phyloP scores from a whole-genome alignment of 2,888 invertebrate genomes.

The Cephus runcator region DNA sequence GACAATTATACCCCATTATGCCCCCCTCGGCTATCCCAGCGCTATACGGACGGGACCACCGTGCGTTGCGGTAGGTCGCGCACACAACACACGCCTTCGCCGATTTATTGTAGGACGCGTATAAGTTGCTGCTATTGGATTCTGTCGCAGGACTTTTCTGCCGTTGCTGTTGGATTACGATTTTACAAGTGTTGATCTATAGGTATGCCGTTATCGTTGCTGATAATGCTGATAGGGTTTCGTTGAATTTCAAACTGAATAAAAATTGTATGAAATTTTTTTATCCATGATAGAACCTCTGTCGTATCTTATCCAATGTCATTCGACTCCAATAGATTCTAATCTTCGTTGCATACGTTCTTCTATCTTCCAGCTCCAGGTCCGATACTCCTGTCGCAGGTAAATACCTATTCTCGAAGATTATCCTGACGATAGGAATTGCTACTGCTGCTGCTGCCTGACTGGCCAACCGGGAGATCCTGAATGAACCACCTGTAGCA shows the following conservation, averaged over 20 bases:
- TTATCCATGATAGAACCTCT: too few species aligned
- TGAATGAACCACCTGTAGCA: constrained; percentile 25
- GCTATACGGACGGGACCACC: constrained; percentile 33
- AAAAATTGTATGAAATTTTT: too few species aligned
- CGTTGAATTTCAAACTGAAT: too few species aligned
- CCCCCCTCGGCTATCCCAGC: constrained; percentile 39
- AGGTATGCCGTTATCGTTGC: too few species aligned
- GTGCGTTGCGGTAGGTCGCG: constrained; percentile 61
- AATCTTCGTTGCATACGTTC: neutral
- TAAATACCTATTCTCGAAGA: too few species aligned
- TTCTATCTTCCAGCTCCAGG: too few species aligned
- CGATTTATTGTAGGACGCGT: constrained; percentile 48
- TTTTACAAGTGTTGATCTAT: too few species aligned
- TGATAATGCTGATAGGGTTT: too few species aligned
- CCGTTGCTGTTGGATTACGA: neutral
- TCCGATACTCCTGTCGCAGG: too few species aligned
- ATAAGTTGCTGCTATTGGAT: neutral
- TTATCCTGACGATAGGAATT: too few species aligned
- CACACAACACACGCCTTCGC: constrained; percentile 37
- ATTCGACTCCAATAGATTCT: neutral
- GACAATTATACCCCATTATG: constrained; percentile 66
- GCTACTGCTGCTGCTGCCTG: neutral
- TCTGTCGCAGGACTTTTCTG: neutral
- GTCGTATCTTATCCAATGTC: neutral
- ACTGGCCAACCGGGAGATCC: neutral